Evolutionary conservation across 2,888 invertebrate species (phyloP), one percentile per base, ranked within the genome.

Genomic region (Hydrotaea cyrtoneurina): DNA sequence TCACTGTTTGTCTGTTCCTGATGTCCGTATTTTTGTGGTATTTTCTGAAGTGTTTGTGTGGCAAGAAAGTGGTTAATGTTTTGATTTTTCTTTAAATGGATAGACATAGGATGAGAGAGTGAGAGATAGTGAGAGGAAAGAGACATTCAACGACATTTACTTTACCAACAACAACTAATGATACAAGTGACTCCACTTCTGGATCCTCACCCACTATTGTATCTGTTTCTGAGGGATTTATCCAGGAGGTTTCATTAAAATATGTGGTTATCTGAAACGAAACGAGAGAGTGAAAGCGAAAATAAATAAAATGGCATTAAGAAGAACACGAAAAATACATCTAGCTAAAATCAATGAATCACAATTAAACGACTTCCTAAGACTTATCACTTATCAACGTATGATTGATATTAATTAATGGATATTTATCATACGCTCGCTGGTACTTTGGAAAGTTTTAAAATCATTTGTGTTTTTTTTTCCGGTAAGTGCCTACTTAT

Each of bases 161-260:
- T 92, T 94, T 92, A 96, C 96, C 96, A 92, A 96, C 96, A 92
- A 96, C 94, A 91, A 96, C 93, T 93, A 96, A 96, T 88, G 96
- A 96, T 91, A 96, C 94, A 91, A 96, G 94, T 85, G 96, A 96
- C 91, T 96, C 95, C 89, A 96, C 94, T 92, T 96, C 96, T 88
- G 96, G 96, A 89, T 95, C 94, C 89, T 94, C 94, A 90, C 94
- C 94, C 88, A 94, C 93, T 88, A 91, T 90, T 87, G 92, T 91
- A 89, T 92, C 92, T 87, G 91, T 90, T 89, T 91, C 91, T 75
- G 91, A 91, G 74, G 92, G 90, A 88, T 90, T 91, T 83, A 90
- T 89, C 91, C 91, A 92, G 86, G 91, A 90, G 80, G 92, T 91
- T 89, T 92, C 92, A 90, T 92, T 92, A 87, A 89, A 91, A 86